These are phyloP conservation scores for Metacarcinus magister DNA, from an alignment of 2,888 invertebrate genomes.

Conservation along the genomic window DNA sequence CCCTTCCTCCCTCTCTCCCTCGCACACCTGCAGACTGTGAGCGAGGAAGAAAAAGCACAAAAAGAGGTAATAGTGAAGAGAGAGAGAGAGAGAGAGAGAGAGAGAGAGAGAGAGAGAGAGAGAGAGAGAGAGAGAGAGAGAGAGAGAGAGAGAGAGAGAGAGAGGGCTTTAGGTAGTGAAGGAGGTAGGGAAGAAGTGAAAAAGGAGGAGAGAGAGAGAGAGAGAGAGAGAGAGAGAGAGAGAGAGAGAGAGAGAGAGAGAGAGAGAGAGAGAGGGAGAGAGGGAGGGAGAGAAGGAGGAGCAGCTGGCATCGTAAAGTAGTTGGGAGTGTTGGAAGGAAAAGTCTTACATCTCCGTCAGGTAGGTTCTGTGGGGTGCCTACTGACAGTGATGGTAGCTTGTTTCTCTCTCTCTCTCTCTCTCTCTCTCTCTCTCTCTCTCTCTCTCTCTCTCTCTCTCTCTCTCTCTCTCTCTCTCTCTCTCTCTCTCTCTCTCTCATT, in stretches of 20 bases:
- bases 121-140: neutral
- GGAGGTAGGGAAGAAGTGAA: neutral
- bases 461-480: constrained; percentile 9
- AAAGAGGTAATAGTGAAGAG: neutral
- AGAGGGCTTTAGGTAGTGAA: neutral
- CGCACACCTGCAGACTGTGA: neutral
- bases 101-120: neutral
- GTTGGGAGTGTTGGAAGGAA: neutral
- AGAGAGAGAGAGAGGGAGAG: neutral
- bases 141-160: neutral
- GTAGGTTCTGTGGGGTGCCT: neutral
- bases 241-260: neutral
- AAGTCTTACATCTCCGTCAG: neutral
- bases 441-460: constrained; percentile 21
- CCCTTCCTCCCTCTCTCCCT: neutral
- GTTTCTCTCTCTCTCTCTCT: constrained; percentile 37
- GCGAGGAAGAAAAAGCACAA: neutral
- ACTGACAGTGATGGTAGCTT: neutral
- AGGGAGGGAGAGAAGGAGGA: no score
- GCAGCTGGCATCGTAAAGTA: no score
- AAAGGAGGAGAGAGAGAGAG: neutral
- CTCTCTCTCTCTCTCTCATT: neutral
- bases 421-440: constrained; percentile 17
- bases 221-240: constrained; percentile 31
- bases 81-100: constrained; percentile 52